Percentiles rank a stretch among this genome's conserved stretches.
Conservation (phyloP, 2,797 vertebrate genomes). For the Hippoglossus hippoglossus region DNA sequence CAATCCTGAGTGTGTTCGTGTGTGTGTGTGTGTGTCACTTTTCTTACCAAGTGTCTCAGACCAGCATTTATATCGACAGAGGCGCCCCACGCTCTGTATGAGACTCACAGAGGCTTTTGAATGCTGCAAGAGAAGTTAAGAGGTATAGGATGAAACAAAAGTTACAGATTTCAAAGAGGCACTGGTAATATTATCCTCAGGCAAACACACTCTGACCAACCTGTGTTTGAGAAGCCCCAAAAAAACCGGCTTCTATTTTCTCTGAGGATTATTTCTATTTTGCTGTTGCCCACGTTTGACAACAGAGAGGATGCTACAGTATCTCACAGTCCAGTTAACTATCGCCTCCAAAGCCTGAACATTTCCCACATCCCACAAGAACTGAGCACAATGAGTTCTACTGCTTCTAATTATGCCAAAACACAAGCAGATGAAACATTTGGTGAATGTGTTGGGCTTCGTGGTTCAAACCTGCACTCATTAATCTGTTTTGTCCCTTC, state of each 20-base stretch:
- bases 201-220: conserved; percentile 21
- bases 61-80: conserved; percentile 38
- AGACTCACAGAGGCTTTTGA: conserved; percentile 29
- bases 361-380: neutral
- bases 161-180: conserved; percentile 19
- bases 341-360: too few relatives aligned
- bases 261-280: conserved; percentile 2
- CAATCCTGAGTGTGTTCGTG: neutral
- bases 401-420: neutral
- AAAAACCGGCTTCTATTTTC: neutral
- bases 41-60: conserved; percentile 19
- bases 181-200: conserved; percentile 15
- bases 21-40: conserved; percentile 10
- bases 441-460: neutral
- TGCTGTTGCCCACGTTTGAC: neutral
- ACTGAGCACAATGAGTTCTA: neutral
- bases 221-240: conserved; percentile 4
- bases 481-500: neutral
- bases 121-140: conserved; percentile 20
- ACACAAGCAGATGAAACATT: neutral
- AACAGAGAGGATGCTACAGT: neutral
- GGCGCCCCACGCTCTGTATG: conserved; percentile 22
- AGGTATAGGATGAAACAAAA: neutral
- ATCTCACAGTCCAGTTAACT: too few relatives aligned
- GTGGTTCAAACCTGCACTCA: neutral